These are phyloP conservation scores for Cossypha caffra DNA, from an alignment of 2,797 vertebrate species.

Conservation along the genomic window DNA sequence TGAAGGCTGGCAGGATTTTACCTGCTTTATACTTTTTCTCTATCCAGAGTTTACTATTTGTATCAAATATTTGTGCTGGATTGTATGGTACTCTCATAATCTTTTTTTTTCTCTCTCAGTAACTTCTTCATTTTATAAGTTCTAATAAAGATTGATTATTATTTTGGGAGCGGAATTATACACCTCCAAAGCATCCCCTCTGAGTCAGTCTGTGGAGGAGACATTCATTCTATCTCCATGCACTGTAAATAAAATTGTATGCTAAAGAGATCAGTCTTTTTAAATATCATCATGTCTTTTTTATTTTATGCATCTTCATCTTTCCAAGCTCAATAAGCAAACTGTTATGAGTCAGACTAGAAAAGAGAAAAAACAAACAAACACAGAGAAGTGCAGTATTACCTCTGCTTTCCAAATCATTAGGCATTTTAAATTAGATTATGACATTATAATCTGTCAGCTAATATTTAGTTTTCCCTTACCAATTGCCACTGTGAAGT, in stretches of 20 bases:
- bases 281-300: not conserved
- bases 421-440: not conserved
- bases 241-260: not conserved
- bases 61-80: not conserved
- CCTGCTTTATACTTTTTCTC: not conserved
- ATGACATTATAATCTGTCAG: not conserved
- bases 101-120: not conserved
- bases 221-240: not conserved
- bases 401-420: not conserved
- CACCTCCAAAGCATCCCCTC: not conserved
- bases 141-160: not conserved
- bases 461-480: not conserved
- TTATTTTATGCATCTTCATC: not conserved
- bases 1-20: not conserved
- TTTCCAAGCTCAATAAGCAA: not conserved
- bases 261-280: not conserved
- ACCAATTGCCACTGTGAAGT: not conserved
- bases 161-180: not conserved
- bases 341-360: not conserved
- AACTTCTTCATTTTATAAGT: not conserved
- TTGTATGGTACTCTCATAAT: not conserved
- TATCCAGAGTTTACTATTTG: not conserved
- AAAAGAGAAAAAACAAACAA: not conserved
- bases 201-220: not conserved
- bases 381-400: not conserved